phyloP scores from a whole-genome alignment of 1,140 invertebrate genomes.

The Lamellibrachia luymesi region DNA sequence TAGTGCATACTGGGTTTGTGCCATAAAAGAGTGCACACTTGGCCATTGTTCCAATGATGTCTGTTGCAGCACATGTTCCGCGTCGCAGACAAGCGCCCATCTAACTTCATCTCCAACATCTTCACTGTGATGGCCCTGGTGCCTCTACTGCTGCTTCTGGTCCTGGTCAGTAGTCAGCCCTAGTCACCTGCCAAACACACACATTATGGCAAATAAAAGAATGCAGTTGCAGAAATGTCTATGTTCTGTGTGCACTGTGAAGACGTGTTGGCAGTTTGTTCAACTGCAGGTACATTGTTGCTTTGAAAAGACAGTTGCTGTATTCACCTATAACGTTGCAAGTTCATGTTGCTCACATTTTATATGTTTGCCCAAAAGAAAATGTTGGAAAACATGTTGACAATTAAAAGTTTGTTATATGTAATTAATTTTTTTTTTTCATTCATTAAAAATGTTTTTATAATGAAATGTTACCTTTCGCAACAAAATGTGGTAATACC shows the following conservation, averaged over 20 bases:
- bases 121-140: slow-evolving; percentile 82
- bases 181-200: neutral
- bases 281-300: too few species aligned
- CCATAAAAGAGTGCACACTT: too few species aligned
- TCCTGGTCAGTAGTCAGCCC: slow-evolving; percentile 63
- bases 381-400: neutral
- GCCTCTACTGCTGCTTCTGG: slow-evolving; percentile 80
- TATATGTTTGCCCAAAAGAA: neutral
- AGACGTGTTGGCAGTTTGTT: too few species aligned
- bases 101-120: slow-evolving; percentile 80
- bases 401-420: too few species aligned
- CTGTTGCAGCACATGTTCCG: slow-evolving; percentile 83
- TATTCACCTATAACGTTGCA: too few species aligned
- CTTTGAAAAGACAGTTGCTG: too few species aligned
- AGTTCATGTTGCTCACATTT: neutral
- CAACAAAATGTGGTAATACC: neutral
- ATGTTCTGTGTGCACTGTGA: too few species aligned
- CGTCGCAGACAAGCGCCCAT: slow-evolving; percentile 85
- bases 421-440: too few species aligned
- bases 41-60: neutral
- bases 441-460: too few species aligned
- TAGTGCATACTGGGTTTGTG: neutral
- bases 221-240: too few species aligned
- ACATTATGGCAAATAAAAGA: too few species aligned
- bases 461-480: neutral